Evolutionary conservation across 2,797 vertebrate genomes (phyloP).

Genomic region (Lerista edwardsae): DNA sequence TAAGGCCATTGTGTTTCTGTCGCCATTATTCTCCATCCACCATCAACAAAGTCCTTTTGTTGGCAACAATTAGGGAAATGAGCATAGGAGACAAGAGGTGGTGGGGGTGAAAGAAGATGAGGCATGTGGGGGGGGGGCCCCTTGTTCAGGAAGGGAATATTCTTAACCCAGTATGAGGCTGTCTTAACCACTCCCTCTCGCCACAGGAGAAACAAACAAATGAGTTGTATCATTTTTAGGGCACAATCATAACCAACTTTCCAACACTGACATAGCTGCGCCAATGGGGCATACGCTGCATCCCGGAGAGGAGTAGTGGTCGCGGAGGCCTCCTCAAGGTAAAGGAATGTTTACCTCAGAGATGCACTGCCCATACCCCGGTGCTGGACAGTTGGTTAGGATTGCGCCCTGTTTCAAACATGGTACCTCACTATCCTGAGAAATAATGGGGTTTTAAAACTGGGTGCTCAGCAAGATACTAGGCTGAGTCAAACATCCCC

Average conservation of each 20-base stretch:
- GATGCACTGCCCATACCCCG: too few species aligned
- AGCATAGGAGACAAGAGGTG: background rate
- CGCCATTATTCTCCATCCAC: background rate
- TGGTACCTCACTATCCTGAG: background rate
- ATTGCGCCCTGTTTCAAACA: too few species aligned
- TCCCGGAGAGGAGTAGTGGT: too few species aligned
- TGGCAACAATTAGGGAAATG: slow-evolving; percentile 7
- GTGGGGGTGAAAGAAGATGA: background rate
- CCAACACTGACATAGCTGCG: too few species aligned
- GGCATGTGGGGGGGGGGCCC: background rate
- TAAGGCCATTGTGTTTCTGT: slow-evolving; percentile 14
- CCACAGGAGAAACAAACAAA: background rate
- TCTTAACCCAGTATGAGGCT: background rate
- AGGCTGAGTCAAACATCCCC: too few species aligned
- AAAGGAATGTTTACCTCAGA: too few species aligned
- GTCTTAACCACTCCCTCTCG: background rate
- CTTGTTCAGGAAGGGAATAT: background rate
- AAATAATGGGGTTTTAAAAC: background rate
- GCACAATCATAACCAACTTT: too few species aligned
- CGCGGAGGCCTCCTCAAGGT: too few species aligned
- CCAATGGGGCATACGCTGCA: too few species aligned
- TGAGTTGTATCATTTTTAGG: too few species aligned
- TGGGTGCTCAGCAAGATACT: background rate
- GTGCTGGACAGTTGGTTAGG: too few species aligned
- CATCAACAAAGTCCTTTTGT: background rate